phyloP scores from a whole-genome alignment of 1,140 invertebrate genomes.

The Oncopodura yosiiana region DNA sequence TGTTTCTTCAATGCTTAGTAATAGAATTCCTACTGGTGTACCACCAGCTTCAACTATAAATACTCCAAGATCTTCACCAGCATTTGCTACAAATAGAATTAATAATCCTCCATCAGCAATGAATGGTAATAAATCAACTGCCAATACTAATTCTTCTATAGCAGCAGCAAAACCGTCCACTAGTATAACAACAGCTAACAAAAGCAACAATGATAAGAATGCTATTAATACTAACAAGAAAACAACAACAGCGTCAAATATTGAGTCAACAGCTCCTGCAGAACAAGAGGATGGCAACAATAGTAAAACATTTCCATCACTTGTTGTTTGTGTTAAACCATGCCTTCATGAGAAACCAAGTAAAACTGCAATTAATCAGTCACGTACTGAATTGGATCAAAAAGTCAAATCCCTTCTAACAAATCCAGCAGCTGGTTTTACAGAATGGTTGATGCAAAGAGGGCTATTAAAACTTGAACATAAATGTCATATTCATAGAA shows the following conservation, averaged over 20 bases:
- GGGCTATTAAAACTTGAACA: constrained; percentile 67
- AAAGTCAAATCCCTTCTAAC: constrained; percentile 71
- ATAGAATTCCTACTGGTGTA: no score
- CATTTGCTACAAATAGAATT: no score
- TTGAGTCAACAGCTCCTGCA: no score
- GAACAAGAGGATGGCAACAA: no score
- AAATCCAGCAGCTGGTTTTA: constrained; percentile 66
- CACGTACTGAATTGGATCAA: constrained; percentile 47
- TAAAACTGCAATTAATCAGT: constrained; percentile 38
- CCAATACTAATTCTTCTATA: not conserved
- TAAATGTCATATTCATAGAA: constrained; percentile 53
- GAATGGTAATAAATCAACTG: no score
- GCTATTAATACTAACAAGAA: not conserved
- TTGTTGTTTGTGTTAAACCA: constrained; percentile 68
- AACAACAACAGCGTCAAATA: no score
- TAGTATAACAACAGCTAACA: not conserved
- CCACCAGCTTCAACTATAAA: no score
- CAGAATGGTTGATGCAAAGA: constrained; percentile 78
- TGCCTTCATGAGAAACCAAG: constrained; percentile 54
- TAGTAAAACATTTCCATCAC: constrained; percentile 65
- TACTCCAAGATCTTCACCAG: no score
- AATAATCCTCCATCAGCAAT: no score
- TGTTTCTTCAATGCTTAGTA: no score
- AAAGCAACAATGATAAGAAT: not conserved
- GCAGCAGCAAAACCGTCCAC: not conserved